Conservation (phyloP, 2,797 vertebrate species). For the Hybognathus amarus region DNA sequence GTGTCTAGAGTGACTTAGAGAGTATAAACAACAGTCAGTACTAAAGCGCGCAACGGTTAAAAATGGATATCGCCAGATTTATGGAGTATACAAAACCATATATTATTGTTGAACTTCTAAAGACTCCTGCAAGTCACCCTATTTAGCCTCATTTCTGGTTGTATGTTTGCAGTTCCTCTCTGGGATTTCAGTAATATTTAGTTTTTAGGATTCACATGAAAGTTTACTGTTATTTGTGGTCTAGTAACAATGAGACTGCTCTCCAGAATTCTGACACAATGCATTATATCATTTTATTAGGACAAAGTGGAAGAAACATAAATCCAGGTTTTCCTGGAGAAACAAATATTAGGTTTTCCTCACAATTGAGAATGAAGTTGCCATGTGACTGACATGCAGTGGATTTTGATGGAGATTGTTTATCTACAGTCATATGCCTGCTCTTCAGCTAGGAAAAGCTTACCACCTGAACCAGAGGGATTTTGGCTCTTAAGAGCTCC, state of each 20-base stretch:
- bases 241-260: slow-evolving; percentile 46
- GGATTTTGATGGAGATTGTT: slow-evolving; percentile 77
- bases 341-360: slow-evolving; percentile 67
- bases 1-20: slow-evolving; percentile 12
- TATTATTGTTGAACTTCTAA: slow-evolving; percentile 23
- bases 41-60: slow-evolving; percentile 13
- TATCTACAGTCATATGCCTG: slow-evolving; percentile 78
- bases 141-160: slow-evolving; percentile 25
- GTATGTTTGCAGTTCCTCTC: slow-evolving; percentile 39
- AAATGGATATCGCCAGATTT: slow-evolving; percentile 22
- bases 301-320: slow-evolving; percentile 65
- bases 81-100: slow-evolving; percentile 36
- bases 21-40: slow-evolving; percentile 33
- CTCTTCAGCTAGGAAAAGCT: slow-evolving; percentile 71
- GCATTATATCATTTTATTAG: slow-evolving; percentile 69
- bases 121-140: slow-evolving; percentile 25
- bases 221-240: slow-evolving; percentile 60
- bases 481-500: slow-evolving; percentile 41
- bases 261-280: slow-evolving; percentile 58
- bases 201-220: slow-evolving; percentile 43
- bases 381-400: slow-evolving; percentile 78
- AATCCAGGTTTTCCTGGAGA: slow-evolving; percentile 63
- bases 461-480: slow-evolving; percentile 77
- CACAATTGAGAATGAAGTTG: slow-evolving; percentile 47
- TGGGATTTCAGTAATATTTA: slow-evolving; percentile 31